These are phyloP conservation scores for Thunnus thynnus DNA, from an alignment of 2,113 vertebrate species.

Conservation along the genomic window DNA sequence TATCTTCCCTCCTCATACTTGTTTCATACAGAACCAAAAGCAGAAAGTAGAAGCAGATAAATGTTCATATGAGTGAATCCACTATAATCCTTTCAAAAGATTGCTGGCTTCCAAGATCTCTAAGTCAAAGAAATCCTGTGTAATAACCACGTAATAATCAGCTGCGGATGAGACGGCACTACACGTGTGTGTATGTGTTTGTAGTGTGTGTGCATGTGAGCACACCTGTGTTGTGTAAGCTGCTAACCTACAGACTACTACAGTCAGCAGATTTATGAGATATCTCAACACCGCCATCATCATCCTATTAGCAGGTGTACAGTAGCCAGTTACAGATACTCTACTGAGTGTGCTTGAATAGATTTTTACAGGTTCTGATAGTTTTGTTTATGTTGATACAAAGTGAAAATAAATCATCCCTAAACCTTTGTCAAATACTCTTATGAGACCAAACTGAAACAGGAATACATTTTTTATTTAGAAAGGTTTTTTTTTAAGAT, in stretches of 20 bases:
- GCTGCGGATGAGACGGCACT: background rate
- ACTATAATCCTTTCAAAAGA: background rate
- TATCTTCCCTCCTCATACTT: background rate
- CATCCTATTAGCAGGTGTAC: conserved; percentile 72
- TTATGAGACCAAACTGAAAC: background rate
- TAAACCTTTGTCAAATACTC: background rate
- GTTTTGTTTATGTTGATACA: background rate
- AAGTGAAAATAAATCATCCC: background rate
- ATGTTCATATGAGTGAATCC: background rate
- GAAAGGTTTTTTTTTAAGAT: background rate
- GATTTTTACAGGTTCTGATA: background rate
- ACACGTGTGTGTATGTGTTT: background rate
- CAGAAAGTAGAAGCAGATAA: background rate
- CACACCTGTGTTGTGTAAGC: conserved; percentile 71
- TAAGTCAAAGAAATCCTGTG: background rate
- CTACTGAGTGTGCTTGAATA: background rate
- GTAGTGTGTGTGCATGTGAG: conserved; percentile 30
- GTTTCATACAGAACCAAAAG: background rate
- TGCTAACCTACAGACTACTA: conserved; percentile 76
- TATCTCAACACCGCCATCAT: conserved; percentile 47
- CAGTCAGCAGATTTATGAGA: conserved; percentile 80
- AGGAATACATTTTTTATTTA: background rate
- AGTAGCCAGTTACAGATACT: background rate
- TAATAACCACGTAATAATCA: background rate
- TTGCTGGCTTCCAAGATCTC: background rate